Conservation (phyloP, 2,888 invertebrate species). For the Pristionchus mayeri region DNA sequence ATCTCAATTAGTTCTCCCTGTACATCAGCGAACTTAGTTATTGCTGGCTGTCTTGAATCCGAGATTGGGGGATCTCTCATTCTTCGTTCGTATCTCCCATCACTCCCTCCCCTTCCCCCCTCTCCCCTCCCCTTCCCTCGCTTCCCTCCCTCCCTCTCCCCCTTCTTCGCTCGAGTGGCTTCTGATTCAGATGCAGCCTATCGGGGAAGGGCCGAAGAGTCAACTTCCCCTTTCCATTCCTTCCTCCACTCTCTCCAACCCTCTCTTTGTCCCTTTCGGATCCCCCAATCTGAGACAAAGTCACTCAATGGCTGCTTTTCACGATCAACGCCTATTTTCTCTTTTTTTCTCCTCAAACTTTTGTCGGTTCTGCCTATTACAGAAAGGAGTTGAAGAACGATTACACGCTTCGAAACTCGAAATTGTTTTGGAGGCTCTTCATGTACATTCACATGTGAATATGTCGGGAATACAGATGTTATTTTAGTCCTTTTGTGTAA, state of each 20-base stretch:
- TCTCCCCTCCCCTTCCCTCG: not conserved
- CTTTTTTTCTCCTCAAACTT: not conserved
- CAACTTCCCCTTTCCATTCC: slow-evolving; percentile 37
- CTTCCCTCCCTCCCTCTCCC: not conserved
- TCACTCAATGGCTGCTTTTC: not conserved
- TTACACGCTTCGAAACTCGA: too few species aligned
- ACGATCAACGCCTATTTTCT: not conserved
- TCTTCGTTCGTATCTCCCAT: too few species aligned
- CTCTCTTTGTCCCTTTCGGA: slow-evolving; percentile 41
- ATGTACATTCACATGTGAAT: too few species aligned
- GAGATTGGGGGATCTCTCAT: not conserved
- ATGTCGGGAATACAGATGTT: too few species aligned
- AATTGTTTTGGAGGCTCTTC: too few species aligned
- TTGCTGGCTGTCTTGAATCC: not conserved
- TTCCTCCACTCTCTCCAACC: not conserved
- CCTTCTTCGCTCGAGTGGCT: not conserved
- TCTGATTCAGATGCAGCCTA: slow-evolving; percentile 21
- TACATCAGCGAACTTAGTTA: slow-evolving; percentile 23
- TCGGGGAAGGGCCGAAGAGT: slow-evolving; percentile 2
- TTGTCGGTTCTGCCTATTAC: too few species aligned
- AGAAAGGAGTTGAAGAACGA: too few species aligned
- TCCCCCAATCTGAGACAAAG: slow-evolving; percentile 19
- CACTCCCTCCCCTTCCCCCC: not conserved
- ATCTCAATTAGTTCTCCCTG: not conserved
- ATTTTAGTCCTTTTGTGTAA: too few species aligned